phyloP scores from a whole-genome alignment of 2,888 invertebrate species.

The Apotomis turbidana region DNA sequence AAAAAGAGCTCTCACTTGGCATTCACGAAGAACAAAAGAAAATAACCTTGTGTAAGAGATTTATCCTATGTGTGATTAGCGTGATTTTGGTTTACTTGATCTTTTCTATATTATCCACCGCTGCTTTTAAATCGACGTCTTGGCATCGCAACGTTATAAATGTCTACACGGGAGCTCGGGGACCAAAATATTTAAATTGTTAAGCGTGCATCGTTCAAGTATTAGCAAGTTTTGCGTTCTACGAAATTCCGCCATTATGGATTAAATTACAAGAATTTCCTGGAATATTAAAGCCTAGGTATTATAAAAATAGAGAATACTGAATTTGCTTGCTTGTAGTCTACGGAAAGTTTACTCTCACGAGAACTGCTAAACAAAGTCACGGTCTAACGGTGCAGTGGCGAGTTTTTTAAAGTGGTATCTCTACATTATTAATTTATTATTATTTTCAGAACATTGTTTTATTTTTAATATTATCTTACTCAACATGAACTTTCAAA shows the following conservation, averaged over 20 bases:
- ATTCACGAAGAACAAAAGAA: no score
- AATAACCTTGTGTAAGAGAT: no score
- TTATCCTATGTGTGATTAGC: no score
- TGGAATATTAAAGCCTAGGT: slow-evolving; percentile 1
- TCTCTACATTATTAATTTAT: no score
- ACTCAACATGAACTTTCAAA: no score
- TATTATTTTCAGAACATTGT: no score
- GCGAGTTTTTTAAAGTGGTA: no score
- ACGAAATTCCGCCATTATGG: slow-evolving; percentile 10
- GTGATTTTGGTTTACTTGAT: no score
- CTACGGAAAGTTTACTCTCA: background rate
- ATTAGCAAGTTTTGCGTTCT: slow-evolving; percentile 45
- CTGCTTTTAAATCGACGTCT: slow-evolving; percentile 9
- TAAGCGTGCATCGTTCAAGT: slow-evolving; percentile 56
- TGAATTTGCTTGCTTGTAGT: background rate
- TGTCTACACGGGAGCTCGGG: slow-evolving; percentile 56
- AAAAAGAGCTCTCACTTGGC: no score
- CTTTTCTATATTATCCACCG: background rate
- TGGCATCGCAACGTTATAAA: slow-evolving; percentile 62
- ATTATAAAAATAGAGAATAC: background rate
- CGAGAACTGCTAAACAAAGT: no score
- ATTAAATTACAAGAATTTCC: slow-evolving; percentile 29
- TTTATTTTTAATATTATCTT: no score
- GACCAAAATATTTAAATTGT: slow-evolving; percentile 73
- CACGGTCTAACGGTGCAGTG: no score